Evolutionary conservation across 2,888 invertebrate genomes (phyloP).

Genomic region (Ornithoptera alexandrae): DNA sequence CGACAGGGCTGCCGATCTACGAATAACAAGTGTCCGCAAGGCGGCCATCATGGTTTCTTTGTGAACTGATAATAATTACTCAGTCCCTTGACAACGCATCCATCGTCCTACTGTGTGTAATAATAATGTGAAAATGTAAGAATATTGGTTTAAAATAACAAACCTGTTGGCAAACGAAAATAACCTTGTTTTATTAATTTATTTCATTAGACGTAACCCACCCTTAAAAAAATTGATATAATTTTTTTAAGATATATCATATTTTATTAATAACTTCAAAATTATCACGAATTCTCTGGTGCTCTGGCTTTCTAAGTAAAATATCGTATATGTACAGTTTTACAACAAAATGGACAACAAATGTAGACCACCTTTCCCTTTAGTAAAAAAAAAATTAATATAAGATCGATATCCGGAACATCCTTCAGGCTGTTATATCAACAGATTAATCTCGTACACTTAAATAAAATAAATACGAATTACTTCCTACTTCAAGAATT

Average conservation of each 20-base stretch:
- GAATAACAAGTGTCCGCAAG: slow-evolving; percentile 60
- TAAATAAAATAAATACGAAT: neutral
- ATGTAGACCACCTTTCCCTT: too few species aligned
- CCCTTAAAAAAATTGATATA: too few species aligned
- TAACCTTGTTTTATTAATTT: neutral
- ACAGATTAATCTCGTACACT: too few species aligned
- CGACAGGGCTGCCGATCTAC: slow-evolving; percentile 72
- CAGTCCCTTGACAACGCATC: neutral
- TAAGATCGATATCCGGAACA: too few species aligned
- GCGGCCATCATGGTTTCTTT: slow-evolving; percentile 69
- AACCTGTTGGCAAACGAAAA: neutral
- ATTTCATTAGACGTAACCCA: neutral
- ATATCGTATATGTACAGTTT: too few species aligned
- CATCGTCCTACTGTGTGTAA: neutral
- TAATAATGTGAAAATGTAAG: neutral
- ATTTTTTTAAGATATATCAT: too few species aligned
- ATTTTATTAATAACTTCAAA: too few species aligned
- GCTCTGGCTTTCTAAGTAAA: too few species aligned
- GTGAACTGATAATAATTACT: slow-evolving; percentile 41
- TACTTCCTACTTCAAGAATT: neutral
- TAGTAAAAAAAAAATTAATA: too few species aligned
- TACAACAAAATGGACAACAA: too few species aligned
- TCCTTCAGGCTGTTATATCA: too few species aligned
- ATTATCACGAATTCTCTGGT: too few species aligned
- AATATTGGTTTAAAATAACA: neutral